Evolutionary conservation across 1,140 invertebrate species (phyloP).

Genomic region (Belonocnema kinseyi): DNA sequence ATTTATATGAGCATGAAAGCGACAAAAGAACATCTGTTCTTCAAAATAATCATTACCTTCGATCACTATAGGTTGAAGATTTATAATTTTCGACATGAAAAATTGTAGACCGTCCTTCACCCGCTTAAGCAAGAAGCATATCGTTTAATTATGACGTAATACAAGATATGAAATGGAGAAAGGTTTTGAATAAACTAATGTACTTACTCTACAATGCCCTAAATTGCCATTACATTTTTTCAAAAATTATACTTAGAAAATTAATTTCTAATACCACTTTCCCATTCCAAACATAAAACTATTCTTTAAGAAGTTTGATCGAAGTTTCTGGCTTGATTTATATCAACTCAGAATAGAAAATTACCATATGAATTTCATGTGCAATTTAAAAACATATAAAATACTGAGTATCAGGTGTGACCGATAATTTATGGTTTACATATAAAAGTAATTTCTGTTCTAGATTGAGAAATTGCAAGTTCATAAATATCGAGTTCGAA

Average conservation of each 20-base stretch:
- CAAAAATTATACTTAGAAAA: background rate
- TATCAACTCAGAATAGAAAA: too few relatives aligned
- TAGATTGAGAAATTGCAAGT: background rate
- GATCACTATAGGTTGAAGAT: background rate
- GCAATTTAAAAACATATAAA: slow-evolving; percentile 30
- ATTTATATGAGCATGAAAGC: slow-evolving; percentile 15
- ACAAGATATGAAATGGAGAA: slow-evolving; percentile 56
- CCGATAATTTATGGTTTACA: background rate
- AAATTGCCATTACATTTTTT: background rate
- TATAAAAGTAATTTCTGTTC: background rate
- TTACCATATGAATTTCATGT: slow-evolving; percentile 16
- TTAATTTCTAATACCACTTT: slow-evolving; percentile 15
- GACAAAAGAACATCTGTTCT: background rate
- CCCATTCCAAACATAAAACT: background rate
- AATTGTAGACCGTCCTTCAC: slow-evolving; percentile 60
- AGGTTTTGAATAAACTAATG: slow-evolving; percentile 49
- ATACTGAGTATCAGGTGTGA: background rate
- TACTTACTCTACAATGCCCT: too few relatives aligned
- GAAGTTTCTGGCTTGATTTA: too few relatives aligned
- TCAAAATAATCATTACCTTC: slow-evolving; percentile 1
- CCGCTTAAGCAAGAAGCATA: slow-evolving; percentile 61
- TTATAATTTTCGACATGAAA: background rate
- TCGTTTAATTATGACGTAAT: slow-evolving; percentile 58
- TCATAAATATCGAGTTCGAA: background rate
- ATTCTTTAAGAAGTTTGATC: too few relatives aligned